Evolutionary conservation across 2,888 invertebrate genomes (phyloP).

Genomic region (Eupithecia pulchellata): DNA sequence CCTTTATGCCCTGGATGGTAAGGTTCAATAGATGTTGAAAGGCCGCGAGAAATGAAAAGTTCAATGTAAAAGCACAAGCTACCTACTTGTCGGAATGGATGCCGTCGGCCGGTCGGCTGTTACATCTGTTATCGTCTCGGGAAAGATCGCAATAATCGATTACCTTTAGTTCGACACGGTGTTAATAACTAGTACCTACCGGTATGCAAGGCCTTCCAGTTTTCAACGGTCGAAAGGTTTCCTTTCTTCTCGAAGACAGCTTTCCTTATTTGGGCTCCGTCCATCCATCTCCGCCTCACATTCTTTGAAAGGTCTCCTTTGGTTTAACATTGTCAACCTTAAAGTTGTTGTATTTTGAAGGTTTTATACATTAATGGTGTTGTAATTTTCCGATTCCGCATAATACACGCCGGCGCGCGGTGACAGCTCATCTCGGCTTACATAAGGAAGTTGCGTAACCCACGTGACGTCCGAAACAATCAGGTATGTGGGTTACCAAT

Average conservation of each 20-base stretch:
- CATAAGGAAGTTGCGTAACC: constrained; percentile 39
- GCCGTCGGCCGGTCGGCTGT: constrained; percentile 12
- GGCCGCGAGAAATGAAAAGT: constrained; percentile 14
- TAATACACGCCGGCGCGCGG: constrained; percentile 7
- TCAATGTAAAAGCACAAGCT: constrained; percentile 24
- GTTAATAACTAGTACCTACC: not conserved
- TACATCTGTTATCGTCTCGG: not conserved
- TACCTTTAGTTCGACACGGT: not conserved
- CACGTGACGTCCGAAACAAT: constrained; percentile 29
- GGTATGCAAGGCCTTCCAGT: constrained; percentile 3
- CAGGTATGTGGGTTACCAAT: constrained; percentile 42
- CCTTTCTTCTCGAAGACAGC: constrained; percentile 7
- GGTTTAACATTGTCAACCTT: not conserved
- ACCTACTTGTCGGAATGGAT: constrained; percentile 6
- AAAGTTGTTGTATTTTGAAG: not conserved
- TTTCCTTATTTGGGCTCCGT: not conserved
- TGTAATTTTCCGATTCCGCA: not conserved
- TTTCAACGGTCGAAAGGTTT: not conserved
- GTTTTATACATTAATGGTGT: not conserved
- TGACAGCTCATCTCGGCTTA: constrained; percentile 33
- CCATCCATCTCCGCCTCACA: not conserved
- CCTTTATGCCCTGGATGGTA: constrained; percentile 30
- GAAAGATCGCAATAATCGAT: not conserved
- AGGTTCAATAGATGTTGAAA: constrained; percentile 17
- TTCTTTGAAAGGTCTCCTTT: not conserved